Conservation (phyloP, 2,888 invertebrate genomes). For the Megaustenia siamemsis region DNA sequence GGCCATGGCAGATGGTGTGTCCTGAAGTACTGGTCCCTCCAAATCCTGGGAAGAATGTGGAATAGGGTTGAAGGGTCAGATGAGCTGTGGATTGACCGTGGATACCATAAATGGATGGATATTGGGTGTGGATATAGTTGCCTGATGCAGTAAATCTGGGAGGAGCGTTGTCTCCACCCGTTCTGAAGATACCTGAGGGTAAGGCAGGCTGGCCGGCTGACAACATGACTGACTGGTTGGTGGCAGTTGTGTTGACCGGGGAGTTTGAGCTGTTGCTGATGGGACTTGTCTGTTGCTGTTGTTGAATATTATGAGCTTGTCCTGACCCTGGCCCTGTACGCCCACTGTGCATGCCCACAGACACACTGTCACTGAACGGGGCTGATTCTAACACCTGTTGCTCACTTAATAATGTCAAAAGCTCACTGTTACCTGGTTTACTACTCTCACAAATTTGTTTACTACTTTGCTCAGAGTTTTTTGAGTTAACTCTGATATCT, state of each 20-base stretch:
- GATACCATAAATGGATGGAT: constrained; percentile 61
- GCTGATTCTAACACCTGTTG: not conserved
- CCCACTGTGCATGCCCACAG: constrained; percentile 61
- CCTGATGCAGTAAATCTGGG: constrained; percentile 26
- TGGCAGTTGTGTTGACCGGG: constrained; percentile 12
- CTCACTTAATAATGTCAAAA: not conserved
- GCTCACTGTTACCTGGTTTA: not conserved
- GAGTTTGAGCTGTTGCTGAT: constrained; percentile 17
- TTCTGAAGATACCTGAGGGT: constrained; percentile 55
- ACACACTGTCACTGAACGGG: constrained; percentile 19
- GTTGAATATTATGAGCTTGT: constrained; percentile 40
- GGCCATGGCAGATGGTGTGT: constrained; percentile 38
- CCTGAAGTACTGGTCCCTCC: constrained; percentile 28
- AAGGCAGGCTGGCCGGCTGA: constrained; percentile 62
- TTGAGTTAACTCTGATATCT: not conserved
- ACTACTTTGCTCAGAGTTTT: not conserved
- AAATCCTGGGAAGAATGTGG: constrained; percentile 66
- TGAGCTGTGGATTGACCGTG: constrained; percentile 60
- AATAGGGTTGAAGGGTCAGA: constrained; percentile 65
- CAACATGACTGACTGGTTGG: constrained; percentile 54
- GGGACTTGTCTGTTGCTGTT: constrained; percentile 21
- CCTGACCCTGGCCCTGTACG: constrained; percentile 49
- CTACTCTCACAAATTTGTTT: not conserved
- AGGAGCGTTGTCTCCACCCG: constrained; percentile 63
- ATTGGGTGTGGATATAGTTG: constrained; percentile 54